These are phyloP conservation scores for Loris lydekkerianus DNA, from an alignment of 2,797 vertebrate genomes.

Conservation along the genomic window DNA sequence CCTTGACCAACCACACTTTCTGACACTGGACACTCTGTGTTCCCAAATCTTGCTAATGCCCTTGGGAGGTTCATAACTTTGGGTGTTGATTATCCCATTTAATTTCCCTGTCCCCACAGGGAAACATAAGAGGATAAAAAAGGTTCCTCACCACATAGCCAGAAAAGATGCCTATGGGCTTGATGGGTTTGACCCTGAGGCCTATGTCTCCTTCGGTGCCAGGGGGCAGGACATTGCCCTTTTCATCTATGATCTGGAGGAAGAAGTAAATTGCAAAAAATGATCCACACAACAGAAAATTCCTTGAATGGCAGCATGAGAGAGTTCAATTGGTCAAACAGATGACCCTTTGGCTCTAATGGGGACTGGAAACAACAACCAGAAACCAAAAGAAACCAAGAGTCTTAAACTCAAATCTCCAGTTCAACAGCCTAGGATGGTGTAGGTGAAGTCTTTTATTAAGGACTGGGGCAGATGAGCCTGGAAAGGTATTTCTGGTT, in stretches of 20 bases:
- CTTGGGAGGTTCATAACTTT: background rate
- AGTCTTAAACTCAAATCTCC: background rate
- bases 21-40: background rate
- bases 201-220: constrained; percentile 91
- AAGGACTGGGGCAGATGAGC: background rate
- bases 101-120: background rate
- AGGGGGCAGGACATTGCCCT: constrained; percentile 87
- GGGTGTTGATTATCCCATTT: no score
- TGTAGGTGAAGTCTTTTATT: background rate
- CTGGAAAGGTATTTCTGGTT: background rate
- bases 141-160: constrained; percentile 89
- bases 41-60: background rate
- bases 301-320: background rate
- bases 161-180: constrained; percentile 91
- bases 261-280: constrained; percentile 51
- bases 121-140: background rate
- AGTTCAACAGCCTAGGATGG: background rate
- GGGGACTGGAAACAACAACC: background rate
- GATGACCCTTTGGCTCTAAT: background rate
- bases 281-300: background rate
- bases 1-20: background rate
- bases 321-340: background rate
- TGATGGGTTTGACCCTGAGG: constrained; percentile 90
- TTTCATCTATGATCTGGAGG: constrained; percentile 90
- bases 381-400: background rate